phyloP scores from a whole-genome alignment of 2,797 vertebrate genomes.

The Urocyon cinereoargenteus region DNA sequence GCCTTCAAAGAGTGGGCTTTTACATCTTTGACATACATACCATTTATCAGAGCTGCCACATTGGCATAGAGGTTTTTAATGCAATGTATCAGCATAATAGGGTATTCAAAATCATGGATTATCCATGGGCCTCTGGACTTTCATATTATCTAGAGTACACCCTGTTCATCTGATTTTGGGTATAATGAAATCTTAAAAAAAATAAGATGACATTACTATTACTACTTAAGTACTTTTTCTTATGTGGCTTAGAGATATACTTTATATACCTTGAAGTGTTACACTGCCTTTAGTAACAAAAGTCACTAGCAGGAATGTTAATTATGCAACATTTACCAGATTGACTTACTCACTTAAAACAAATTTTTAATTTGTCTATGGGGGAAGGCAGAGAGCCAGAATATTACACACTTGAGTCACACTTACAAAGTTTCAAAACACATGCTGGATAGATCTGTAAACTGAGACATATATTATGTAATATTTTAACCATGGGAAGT shows the following conservation, averaged over 20 bases:
- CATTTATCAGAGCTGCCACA: neutral
- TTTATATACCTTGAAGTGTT: constrained; percentile 18
- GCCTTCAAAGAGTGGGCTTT: neutral
- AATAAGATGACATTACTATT: neutral
- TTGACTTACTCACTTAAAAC: constrained; percentile 49
- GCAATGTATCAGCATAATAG: neutral
- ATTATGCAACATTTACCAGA: neutral
- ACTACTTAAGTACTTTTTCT: neutral
- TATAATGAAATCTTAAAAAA: neutral
- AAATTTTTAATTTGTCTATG: constrained; percentile 13
- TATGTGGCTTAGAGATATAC: neutral
- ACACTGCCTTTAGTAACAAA: neutral
- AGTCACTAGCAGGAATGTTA: neutral
- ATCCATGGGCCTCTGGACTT: neutral
- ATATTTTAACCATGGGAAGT: neutral
- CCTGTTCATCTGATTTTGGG: constrained; percentile 11
- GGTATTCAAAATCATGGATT: neutral
- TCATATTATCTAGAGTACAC: neutral
- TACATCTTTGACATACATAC: neutral
- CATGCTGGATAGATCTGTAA: neutral
- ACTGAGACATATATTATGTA: neutral
- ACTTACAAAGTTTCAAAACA: neutral
- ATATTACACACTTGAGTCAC: constrained; percentile 44
- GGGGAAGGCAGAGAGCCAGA: neutral
- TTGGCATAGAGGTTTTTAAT: neutral